These are phyloP conservation scores for Amphimallon solstitiale DNA, from an alignment of 2,888 invertebrate genomes.

Conservation along the genomic window DNA sequence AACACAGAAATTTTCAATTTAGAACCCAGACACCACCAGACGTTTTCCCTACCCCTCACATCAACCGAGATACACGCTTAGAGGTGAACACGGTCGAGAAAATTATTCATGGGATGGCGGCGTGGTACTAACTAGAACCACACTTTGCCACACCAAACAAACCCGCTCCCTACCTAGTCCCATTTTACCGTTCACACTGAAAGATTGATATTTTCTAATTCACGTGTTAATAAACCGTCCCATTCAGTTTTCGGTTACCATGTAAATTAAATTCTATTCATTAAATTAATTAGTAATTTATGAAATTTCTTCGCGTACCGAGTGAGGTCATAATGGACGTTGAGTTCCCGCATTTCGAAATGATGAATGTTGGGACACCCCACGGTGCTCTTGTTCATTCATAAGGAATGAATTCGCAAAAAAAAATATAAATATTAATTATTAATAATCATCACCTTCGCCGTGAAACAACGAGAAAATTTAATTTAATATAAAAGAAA, in stretches of 20 bases:
- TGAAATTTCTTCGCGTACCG: constrained; percentile 24
- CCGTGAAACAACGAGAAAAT: too few relatives aligned
- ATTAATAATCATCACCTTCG: too few relatives aligned
- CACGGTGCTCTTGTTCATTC: too few relatives aligned
- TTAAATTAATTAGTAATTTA: constrained; percentile 39
- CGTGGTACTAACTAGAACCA: neutral
- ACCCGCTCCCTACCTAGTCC: neutral
- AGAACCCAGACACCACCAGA: neutral
- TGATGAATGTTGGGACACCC: too few relatives aligned
- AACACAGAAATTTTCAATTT: constrained; percentile 22
- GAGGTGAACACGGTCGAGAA: neutral
- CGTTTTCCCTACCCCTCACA: neutral
- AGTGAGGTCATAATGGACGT: constrained; percentile 18
- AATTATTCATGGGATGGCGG: constrained; percentile 26
- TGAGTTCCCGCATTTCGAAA: too few relatives aligned
- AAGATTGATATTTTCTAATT: constrained; percentile 37
- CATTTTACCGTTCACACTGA: neutral
- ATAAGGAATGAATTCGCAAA: too few relatives aligned
- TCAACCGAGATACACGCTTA: too few relatives aligned
- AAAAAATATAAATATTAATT: too few relatives aligned
- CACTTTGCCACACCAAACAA: neutral
- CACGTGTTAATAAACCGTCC: constrained; percentile 31
- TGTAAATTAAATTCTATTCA: constrained; percentile 39
- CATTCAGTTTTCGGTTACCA: constrained; percentile 27
- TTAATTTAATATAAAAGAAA: too few relatives aligned